Percentiles rank a stretch among this genome's conserved stretches.
Conservation (phyloP, 2,888 invertebrate genomes). For the Ectemnius lituratus region DNA sequence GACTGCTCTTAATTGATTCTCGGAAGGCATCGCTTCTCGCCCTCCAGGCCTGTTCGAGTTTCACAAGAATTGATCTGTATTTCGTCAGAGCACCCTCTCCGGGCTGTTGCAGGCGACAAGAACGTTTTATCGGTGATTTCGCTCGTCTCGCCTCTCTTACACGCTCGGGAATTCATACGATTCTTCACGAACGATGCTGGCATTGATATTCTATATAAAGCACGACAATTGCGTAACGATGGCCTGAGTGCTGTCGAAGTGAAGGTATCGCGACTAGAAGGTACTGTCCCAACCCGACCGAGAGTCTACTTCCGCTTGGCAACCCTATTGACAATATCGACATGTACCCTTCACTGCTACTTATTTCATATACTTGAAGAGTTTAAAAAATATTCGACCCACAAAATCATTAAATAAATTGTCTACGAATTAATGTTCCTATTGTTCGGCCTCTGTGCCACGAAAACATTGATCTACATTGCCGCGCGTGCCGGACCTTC, state of each 20-base stretch:
- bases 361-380: no score
- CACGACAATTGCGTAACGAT: conserved; percentile 3
- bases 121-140: conserved; percentile 25
- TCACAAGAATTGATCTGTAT: conserved; percentile 1
- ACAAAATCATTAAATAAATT: no score
- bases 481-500: conserved; percentile 27
- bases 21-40: conserved; percentile 56
- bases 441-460: conserved; percentile 19
- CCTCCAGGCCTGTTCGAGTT: not conserved
- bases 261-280: not conserved
- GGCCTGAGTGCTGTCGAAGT: not conserved
- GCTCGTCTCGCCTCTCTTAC: conserved; percentile 22
- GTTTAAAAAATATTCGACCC: no score
- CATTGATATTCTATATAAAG: conserved; percentile 28
- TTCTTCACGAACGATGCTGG: conserved; percentile 12
- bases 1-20: conserved; percentile 61
- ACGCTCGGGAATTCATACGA: conserved; percentile 6
- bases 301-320: conserved; percentile 10
- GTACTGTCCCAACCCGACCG: not conserved
- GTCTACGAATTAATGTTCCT: no score
- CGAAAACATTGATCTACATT: conserved; percentile 40
- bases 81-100: not conserved
- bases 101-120: not conserved
- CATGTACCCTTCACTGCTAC: not conserved
- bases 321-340: conserved; percentile 10